These are phyloP conservation scores for Erebia ligea DNA, from an alignment of 2,888 invertebrate species.

Conservation along the genomic window DNA sequence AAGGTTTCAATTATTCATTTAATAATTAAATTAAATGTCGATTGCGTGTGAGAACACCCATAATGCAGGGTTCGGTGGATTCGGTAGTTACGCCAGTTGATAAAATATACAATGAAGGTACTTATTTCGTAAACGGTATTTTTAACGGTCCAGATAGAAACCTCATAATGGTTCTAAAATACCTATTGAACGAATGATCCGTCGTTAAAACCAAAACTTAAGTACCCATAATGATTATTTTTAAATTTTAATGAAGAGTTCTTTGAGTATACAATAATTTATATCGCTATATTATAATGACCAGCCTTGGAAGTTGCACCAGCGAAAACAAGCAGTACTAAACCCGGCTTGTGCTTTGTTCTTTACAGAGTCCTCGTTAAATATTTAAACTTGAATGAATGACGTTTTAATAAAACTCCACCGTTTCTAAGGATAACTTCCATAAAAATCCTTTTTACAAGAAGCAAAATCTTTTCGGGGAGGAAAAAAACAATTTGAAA, in stretches of 20 bases:
- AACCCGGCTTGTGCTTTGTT: slow-evolving; percentile 66
- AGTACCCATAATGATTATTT: too few species aligned
- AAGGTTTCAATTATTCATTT: too few species aligned
- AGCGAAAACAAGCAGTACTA: slow-evolving; percentile 55
- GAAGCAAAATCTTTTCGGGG: slow-evolving; percentile 24
- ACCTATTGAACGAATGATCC: too few species aligned
- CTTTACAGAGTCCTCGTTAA: slow-evolving; percentile 65
- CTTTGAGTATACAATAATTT: not conserved
- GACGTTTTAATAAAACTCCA: slow-evolving; percentile 41
- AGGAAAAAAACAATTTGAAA: slow-evolving; percentile 24
- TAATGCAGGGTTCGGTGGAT: too few species aligned
- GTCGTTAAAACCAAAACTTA: too few species aligned
- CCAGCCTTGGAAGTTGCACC: slow-evolving; percentile 52
- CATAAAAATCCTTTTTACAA: slow-evolving; percentile 30
- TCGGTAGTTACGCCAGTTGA: too few species aligned
- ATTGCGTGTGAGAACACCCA: too few species aligned
- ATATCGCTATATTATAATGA: slow-evolving; percentile 35
- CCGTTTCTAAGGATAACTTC: slow-evolving; percentile 36
- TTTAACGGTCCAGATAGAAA: too few species aligned
- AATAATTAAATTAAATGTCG: too few species aligned
- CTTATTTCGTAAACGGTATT: too few species aligned
- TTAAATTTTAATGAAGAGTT: not conserved
- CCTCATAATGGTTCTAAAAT: too few species aligned
- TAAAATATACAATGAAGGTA: too few species aligned
- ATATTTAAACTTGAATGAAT: slow-evolving; percentile 62